Percentiles rank a stretch among this genome's conserved stretches.
These are phyloP conservation scores for Tipula unca DNA, from an alignment of 2,888 invertebrate species.

Conservation along the genomic window DNA sequence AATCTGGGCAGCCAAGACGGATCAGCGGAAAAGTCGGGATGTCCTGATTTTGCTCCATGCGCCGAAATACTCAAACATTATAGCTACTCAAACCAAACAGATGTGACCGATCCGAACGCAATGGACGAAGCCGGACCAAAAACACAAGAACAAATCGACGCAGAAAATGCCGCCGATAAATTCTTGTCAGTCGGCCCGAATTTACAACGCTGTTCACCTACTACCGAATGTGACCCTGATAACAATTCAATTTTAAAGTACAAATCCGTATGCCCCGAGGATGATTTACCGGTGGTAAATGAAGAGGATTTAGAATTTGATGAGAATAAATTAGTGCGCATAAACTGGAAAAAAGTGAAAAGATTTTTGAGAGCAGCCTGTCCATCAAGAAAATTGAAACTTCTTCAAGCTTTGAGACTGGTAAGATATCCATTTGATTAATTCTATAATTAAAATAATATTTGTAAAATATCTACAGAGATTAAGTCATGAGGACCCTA, in stretches of 20 bases:
- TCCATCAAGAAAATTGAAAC: slow-evolving; percentile 19
- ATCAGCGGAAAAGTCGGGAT: neutral
- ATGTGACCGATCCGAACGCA: neutral
- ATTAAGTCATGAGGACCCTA: neutral
- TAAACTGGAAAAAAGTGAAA: slow-evolving; percentile 19
- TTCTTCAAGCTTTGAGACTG: slow-evolving; percentile 19
- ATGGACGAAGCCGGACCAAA: neutral
- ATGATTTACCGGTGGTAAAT: neutral
- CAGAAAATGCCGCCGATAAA: neutral
- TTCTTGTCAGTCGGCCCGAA: neutral
- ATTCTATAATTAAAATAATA: neutral
- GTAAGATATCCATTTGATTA: neutral
- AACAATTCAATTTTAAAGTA: neutral
- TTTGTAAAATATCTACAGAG: slow-evolving; percentile 10
- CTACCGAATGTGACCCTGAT: neutral
- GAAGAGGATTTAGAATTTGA: neutral
- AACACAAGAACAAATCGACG: neutral
- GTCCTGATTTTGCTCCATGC: neutral
- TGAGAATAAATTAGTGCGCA: neutral
- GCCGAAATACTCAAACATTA: neutral
- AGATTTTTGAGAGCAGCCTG: slow-evolving; percentile 15
- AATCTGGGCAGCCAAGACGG: neutral
- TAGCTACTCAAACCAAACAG: neutral
- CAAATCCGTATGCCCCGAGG: neutral
- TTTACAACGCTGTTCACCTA: neutral